Percentiles rank a stretch among this genome's conserved stretches.
These are phyloP conservation scores for Phoenicopterus ruber DNA, from an alignment of 2,113 vertebrate genomes.

Conservation along the genomic window DNA sequence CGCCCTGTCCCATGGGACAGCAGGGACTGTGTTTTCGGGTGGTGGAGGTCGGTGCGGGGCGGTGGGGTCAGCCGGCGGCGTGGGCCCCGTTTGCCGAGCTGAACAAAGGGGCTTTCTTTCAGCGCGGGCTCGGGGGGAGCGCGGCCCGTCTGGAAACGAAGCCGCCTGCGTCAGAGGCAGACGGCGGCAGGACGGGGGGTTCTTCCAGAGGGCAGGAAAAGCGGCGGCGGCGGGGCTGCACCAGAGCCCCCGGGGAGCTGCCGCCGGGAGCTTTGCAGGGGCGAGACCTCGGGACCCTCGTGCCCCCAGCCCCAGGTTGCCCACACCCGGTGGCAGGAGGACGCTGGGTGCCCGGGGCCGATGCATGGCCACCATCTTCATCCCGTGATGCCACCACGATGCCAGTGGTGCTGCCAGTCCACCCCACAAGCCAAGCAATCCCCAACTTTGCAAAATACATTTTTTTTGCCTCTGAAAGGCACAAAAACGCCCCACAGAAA, in stretches of 20 bases:
- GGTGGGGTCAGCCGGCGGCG: neutral
- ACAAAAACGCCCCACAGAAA: neutral
- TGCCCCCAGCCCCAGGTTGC: neutral
- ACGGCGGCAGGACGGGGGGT: neutral
- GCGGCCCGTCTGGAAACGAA: neutral
- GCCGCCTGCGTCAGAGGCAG: slow-evolving; percentile 26
- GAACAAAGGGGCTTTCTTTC: slow-evolving; percentile 63
- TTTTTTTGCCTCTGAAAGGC: neutral
- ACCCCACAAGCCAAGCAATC: neutral
- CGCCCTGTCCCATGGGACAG: neutral
- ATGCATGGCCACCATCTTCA: rapidly evolving
- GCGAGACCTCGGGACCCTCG: rapidly evolving
- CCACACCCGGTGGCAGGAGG: neutral
- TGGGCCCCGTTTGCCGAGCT: neutral
- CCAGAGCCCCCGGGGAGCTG: neutral
- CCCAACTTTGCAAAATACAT: neutral
- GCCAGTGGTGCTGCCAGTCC: neutral
- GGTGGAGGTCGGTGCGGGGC: neutral
- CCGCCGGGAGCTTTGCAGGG: rapidly evolving
- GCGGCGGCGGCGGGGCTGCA: rapidly evolving
- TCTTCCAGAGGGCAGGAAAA: slow-evolving; percentile 20
- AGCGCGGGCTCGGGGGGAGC: neutral
- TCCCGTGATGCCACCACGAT: rapidly evolving
- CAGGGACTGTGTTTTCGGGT: slow-evolving; percentile 1
- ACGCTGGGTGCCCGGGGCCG: rapidly evolving